phyloP scores from a whole-genome alignment of 2,797 vertebrate species.

The Peromyscus melanophrys region DNA sequence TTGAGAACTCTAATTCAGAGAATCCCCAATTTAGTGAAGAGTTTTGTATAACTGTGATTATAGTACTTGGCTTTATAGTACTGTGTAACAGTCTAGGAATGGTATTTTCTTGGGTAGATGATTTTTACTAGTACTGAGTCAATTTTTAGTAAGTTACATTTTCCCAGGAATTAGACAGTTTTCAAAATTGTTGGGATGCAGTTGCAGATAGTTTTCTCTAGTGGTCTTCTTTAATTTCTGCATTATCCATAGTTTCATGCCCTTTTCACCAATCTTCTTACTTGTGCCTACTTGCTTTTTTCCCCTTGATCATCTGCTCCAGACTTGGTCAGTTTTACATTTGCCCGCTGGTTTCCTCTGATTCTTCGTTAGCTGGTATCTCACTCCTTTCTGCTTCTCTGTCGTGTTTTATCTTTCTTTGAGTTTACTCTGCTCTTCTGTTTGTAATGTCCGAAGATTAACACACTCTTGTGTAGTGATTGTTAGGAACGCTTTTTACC shows the following conservation, averaged over 20 bases:
- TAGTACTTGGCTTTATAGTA: background rate
- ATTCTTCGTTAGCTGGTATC: background rate
- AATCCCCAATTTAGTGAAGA: background rate
- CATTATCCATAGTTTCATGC: background rate
- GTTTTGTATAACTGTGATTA: background rate
- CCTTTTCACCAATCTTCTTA: background rate
- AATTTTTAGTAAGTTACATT: background rate
- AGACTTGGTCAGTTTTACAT: background rate
- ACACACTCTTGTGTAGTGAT: background rate
- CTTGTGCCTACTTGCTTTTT: background rate
- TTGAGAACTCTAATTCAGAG: background rate
- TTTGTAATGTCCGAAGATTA: background rate
- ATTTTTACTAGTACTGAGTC: background rate
- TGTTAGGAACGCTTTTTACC: background rate
- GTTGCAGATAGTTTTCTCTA: background rate
- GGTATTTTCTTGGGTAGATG: background rate
- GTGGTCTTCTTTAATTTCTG: background rate
- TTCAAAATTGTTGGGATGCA: background rate
- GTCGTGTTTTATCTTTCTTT: background rate
- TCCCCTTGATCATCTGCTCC: background rate
- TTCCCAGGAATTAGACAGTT: background rate
- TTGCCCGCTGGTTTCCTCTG: background rate
- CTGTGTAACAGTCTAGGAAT: background rate
- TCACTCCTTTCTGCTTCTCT: too few species aligned
- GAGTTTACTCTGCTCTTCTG: background rate